These are phyloP conservation scores for Botrylloides violaceus DNA, from an alignment of 23 tunicate species.

Conservation along the genomic window DNA sequence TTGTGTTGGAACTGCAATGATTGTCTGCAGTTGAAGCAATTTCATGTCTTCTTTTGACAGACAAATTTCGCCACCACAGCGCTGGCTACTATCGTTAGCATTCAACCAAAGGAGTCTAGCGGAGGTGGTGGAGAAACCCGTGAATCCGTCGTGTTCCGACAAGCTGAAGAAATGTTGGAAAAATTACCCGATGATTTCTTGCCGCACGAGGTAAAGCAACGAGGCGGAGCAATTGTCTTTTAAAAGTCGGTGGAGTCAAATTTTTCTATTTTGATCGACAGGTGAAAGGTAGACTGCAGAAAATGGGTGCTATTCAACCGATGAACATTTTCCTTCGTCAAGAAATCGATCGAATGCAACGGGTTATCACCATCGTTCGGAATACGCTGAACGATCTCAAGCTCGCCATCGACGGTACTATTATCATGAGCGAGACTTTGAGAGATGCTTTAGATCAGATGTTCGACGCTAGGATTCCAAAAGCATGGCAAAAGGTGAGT, in stretches of 20 bases:
- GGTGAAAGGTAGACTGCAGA: slow-evolving; percentile 91
- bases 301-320: slow-evolving; percentile 97
- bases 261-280: neutral
- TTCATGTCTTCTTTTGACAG: slow-evolving; percentile 37
- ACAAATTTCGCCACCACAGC: slow-evolving; percentile 93
- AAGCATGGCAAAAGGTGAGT: slow-evolving; percentile 73
- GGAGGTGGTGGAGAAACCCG: slow-evolving; percentile 98
- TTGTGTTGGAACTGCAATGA: too few species aligned
- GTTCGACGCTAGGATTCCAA: slow-evolving; percentile 97
- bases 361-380: slow-evolving; percentile 81
- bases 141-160: slow-evolving; percentile 80
- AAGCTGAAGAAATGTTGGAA: slow-evolving; percentile 97
- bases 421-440: slow-evolving; percentile 98
- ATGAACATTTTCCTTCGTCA: slow-evolving; percentile 99
- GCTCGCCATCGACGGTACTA: slow-evolving; percentile 95
- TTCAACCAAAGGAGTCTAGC: slow-evolving; percentile 98
- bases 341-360: slow-evolving; percentile 97
- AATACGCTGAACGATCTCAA: slow-evolving; percentile 84
- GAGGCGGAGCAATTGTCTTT: neutral
- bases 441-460: slow-evolving; percentile 97
- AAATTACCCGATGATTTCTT: slow-evolving; percentile 91
- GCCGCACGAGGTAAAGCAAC: slow-evolving; percentile 63
- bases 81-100: slow-evolving; percentile 86
- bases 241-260: neutral
- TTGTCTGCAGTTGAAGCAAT: too few species aligned